Evolutionary conservation across 2,797 vertebrate genomes (phyloP), one percentile per base, ranked within the genome.

Genomic region (Petrocephalus sullivani): DNA sequence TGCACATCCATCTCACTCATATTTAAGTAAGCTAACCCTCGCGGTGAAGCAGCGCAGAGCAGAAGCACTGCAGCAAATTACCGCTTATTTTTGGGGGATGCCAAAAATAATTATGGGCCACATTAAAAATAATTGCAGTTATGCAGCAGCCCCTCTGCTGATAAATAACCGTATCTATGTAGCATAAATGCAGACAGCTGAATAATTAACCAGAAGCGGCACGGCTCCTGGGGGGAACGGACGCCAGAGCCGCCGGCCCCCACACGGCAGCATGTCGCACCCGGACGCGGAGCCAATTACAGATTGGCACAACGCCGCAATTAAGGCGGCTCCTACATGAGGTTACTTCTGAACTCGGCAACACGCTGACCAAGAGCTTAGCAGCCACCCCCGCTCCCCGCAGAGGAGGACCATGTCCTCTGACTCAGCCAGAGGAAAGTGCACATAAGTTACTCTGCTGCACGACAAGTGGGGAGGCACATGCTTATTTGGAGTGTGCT

Each of bases 121-220:
- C 67, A 75, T 75, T 75, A 75, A 75, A 75, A 75, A 54, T 84
- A 53, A 84, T 53, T 23, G 51, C 81, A 8, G 81, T 84, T 84
- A 84, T 53, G 8, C 51, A 53, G 19, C 81, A 51, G n/a, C 81
- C 81, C 51, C 81, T 84, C 81, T 54, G 51, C 81, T 84, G 81
- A 53, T 84, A 84, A 51, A 53, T 54, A 84, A 75, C 33, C 33
- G 16, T 37, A 53, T 53, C 46, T 23, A 53, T 84, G 49, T 23
- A 53, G 46, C 81, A 54, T 84, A 53, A 84, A 53, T 19, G 81
- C 81, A 83, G 46, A 53, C n/a, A 84, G 46, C 81, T 53, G 81
- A n/a, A 19, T 84, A 84, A 84, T 84, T 84, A 23, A 23, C 46
- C 16, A n/a, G 81, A 84, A 84, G 46, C 49, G 46, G 12, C n/a